Conservation (phyloP, 2,888 invertebrate species). For the Hipparchia semele region DNA sequence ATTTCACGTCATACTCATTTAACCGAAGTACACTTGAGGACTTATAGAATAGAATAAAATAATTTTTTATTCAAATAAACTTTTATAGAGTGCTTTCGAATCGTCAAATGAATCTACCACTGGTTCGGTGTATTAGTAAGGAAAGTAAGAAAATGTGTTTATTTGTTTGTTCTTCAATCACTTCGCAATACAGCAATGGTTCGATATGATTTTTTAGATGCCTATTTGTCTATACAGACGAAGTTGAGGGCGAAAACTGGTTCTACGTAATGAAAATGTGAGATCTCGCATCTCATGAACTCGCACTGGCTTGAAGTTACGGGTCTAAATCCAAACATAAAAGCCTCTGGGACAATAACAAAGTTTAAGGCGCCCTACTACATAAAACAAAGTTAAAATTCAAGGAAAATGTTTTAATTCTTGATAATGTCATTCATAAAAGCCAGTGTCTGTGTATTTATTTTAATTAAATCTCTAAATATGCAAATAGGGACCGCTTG, state of each 20-base stretch:
- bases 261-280: not conserved
- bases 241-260: too few relatives aligned
- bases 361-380: constrained; percentile 6
- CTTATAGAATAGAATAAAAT: too few relatives aligned
- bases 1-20: not conserved
- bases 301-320: not conserved
- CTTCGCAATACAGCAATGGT: too few relatives aligned
- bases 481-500: constrained; percentile 40
- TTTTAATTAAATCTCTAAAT: constrained; percentile 42
- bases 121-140: too few relatives aligned
- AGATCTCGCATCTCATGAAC: not conserved
- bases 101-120: too few relatives aligned
- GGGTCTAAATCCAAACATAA: not conserved
- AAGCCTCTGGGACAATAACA: not conserved
- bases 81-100: too few relatives aligned
- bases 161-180: too few relatives aligned
- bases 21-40: too few relatives aligned
- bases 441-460: constrained; percentile 31
- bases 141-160: too few relatives aligned
- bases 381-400: constrained; percentile 21
- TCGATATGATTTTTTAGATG: too few relatives aligned
- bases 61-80: too few relatives aligned
- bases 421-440: constrained; percentile 34
- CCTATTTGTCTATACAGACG: too few relatives aligned
- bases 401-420: constrained; percentile 26